These are phyloP conservation scores for Lamproptera curius DNA, from an alignment of 2,888 invertebrate species.

Conservation along the genomic window DNA sequence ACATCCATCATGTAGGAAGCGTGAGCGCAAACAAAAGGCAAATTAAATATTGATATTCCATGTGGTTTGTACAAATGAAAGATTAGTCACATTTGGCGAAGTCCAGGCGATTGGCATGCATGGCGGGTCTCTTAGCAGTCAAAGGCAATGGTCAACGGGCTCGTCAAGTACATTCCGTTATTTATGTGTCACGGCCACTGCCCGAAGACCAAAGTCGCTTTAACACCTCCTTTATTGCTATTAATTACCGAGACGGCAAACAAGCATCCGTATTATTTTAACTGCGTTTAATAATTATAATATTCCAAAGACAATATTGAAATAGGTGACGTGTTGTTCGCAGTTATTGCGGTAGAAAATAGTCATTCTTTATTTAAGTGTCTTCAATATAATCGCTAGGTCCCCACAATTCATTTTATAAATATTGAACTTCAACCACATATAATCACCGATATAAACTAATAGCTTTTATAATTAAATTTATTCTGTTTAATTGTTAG, in stretches of 20 bases:
- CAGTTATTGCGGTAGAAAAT: too few species aligned
- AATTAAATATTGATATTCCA: slow-evolving; percentile 21
- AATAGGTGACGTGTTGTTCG: too few species aligned
- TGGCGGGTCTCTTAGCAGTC: slow-evolving; percentile 33
- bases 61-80: slow-evolving; percentile 34
- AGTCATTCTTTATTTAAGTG: too few species aligned
- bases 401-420: too few species aligned
- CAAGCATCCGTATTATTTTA: not conserved
- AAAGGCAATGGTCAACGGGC: slow-evolving; percentile 40
- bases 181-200: slow-evolving; percentile 49
- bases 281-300: not conserved
- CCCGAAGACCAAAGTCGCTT: slow-evolving; percentile 24
- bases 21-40: slow-evolving; percentile 11
- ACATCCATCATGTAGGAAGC: slow-evolving; percentile 7
- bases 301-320: not conserved
- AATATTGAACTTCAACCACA: too few species aligned
- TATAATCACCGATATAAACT: too few species aligned
- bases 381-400: too few species aligned
- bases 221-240: slow-evolving; percentile 24
- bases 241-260: slow-evolving; percentile 8
- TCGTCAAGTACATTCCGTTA: slow-evolving; percentile 43
- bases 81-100: slow-evolving; percentile 45
- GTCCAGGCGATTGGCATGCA: slow-evolving; percentile 41
- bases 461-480: too few species aligned
- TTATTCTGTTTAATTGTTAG: too few species aligned